Conservation (phyloP, 2,113 vertebrate genomes). For the Fukomys damarensis region DNA sequence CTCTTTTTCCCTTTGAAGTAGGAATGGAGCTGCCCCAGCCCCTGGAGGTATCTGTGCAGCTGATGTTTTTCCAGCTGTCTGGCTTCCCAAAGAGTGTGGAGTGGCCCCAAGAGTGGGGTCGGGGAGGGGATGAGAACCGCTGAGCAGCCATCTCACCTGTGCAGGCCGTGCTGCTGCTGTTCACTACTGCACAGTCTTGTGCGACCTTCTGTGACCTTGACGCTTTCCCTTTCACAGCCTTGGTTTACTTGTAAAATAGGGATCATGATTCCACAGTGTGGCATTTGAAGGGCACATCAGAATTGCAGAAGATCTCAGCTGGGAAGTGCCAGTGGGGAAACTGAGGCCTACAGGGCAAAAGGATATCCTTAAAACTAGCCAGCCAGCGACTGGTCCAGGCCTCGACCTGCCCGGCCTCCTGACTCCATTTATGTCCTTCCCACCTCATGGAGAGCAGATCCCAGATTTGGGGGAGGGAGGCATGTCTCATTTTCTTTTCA, state of each 20-base stretch:
- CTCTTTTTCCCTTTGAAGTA: slow-evolving; percentile 68
- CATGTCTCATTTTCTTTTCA: background rate
- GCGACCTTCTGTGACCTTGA: background rate
- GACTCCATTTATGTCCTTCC: background rate
- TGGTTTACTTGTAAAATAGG: background rate
- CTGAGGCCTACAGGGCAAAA: background rate
- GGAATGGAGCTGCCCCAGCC: background rate
- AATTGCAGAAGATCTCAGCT: background rate
- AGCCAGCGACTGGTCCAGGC: background rate
- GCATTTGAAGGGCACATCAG: background rate
- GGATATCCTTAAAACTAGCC: background rate
- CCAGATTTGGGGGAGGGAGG: background rate
- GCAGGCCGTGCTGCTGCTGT: fast-evolving
- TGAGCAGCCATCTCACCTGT: background rate
- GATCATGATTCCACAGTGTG: background rate
- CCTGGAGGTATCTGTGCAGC: background rate
- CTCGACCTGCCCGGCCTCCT: background rate
- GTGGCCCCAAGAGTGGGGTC: background rate
- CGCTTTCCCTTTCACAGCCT: background rate
- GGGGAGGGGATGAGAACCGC: background rate
- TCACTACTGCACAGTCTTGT: background rate
- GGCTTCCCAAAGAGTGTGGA: background rate
- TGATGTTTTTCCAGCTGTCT: slow-evolving; percentile 69
- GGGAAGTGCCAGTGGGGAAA: background rate
- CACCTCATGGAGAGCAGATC: fast-evolving